Evolutionary conservation across 2,113 vertebrate species (phyloP), one percentile per base, ranked within the genome.

Genomic region (Scatophagus argus): DNA sequence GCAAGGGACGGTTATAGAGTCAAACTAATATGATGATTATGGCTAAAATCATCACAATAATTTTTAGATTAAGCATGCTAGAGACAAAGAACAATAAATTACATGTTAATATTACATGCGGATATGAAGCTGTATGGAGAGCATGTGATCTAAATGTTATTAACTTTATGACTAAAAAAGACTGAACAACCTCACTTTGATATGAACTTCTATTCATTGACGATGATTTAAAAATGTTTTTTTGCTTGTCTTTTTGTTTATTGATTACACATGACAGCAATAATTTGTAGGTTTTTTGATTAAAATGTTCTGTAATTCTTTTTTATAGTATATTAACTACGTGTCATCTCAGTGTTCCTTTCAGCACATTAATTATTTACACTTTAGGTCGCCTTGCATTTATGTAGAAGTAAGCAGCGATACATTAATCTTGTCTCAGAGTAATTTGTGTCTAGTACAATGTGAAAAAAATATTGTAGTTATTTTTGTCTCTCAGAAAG

Each of bases 401-500:
- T 60, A 56, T 72, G 32, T 72, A 58, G 19, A 47, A 59, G n/a
- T 77, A 49, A 44, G 0, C 68, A 67, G 67, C 8, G 17, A 39
- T 67, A n/a, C 55, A 54, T 76, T 76, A 67, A 62, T 74, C 29
- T n/a, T 67, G 43, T 64, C 25, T 32, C 46, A 66, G 43, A 65
- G n/a, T 73, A 34, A 77, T 76, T 62, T 60, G 19, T 60, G 11
- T 54, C 14, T 39, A 72, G 64, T 79, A 56, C 49, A 72, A 72
- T 83, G 46, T 68, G 8, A 36, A 65, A 59, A 56, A 51, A 23
- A 72, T 32, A 16, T 8, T 1, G 10, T 76, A 69, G 27, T 31
- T 67, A 27, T 80, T 73, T 63, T 47, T 74, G 25, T 60, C 76
- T 83, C 34, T 86, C 46, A 68, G 67, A 72, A 83, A 63, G 79